phyloP scores from a whole-genome alignment of 2,888 invertebrate genomes.

The Mythimna impura region DNA sequence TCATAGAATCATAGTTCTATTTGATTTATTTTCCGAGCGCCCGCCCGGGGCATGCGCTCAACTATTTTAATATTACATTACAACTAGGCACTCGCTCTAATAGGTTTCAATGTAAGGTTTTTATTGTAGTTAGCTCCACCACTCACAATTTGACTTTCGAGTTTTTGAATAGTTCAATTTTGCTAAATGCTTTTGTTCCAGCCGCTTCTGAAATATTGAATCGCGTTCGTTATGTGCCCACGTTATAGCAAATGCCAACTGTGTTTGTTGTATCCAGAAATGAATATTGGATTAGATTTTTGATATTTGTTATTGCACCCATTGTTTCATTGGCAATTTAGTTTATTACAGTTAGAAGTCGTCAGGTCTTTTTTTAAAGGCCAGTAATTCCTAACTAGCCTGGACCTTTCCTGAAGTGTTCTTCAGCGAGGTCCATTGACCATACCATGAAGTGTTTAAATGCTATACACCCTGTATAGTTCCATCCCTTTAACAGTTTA shows the following conservation, averaged over 20 bases:
- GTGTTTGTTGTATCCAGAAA: conserved; percentile 33
- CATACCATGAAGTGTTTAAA: too few species aligned
- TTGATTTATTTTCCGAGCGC: conserved; percentile 73
- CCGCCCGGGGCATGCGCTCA: conserved; percentile 64
- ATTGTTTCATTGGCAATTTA: conserved; percentile 9
- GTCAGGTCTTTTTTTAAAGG: too few species aligned
- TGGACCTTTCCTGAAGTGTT: too few species aligned
- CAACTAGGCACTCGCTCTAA: conserved; percentile 76
- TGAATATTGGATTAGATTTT: conserved; percentile 31
- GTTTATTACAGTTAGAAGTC: not conserved
- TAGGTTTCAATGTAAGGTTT: conserved; percentile 76
- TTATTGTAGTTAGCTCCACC: conserved; percentile 72
- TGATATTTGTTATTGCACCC: conserved; percentile 2
- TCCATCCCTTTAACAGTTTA: too few species aligned
- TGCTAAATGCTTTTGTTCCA: conserved; percentile 61
- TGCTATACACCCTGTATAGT: too few species aligned
- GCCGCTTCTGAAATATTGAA: conserved; percentile 48
- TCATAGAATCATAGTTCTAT: conserved; percentile 67
- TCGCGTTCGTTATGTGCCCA: conserved; percentile 21
- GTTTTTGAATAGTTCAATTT: conserved; percentile 63
- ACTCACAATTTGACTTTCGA: conserved; percentile 67
- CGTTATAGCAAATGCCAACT: conserved; percentile 31
- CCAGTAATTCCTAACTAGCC: too few species aligned
- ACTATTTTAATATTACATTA: conserved; percentile 82
- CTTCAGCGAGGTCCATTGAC: too few species aligned